These are phyloP conservation scores for Aricia artaxerxes DNA, from an alignment of 2,888 invertebrate genomes.

Conservation along the genomic window DNA sequence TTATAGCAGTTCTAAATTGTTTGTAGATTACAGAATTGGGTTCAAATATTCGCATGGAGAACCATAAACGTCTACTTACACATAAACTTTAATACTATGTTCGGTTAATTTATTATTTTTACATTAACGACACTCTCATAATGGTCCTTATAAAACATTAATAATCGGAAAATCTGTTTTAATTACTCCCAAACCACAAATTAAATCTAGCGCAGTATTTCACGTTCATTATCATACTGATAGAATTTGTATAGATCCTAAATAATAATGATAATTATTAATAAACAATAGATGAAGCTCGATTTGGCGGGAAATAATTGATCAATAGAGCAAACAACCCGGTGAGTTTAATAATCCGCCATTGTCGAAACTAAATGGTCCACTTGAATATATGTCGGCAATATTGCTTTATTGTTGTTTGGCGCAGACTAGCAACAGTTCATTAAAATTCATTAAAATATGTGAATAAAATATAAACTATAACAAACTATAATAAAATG, in stretches of 20 bases:
- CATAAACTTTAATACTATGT: too few species aligned
- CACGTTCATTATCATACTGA: neutral
- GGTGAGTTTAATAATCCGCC: constrained; percentile 4
- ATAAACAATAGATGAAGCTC: neutral
- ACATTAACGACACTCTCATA: neutral
- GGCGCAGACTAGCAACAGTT: neutral
- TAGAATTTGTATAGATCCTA: neutral
- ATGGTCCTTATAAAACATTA: neutral
- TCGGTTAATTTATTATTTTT: neutral
- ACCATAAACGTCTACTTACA: too few species aligned
- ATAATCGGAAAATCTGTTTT: neutral
- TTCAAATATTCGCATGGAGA: too few species aligned
- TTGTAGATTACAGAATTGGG: too few species aligned
- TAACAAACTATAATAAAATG: too few species aligned
- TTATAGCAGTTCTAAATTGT: too few species aligned
- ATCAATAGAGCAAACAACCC: neutral
- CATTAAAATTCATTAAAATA: too few species aligned
- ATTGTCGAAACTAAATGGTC: constrained; percentile 13
- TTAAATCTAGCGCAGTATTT: neutral
- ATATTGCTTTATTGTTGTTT: neutral
- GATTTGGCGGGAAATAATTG: constrained; percentile 5
- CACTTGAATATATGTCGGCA: constrained; percentile 1
- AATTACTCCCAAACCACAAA: neutral
- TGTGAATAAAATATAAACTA: too few species aligned
- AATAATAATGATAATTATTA: constrained; percentile 5